Evolutionary conservation across 1,140 invertebrate species (phyloP).

Genomic region (Bicyclus anynana): DNA sequence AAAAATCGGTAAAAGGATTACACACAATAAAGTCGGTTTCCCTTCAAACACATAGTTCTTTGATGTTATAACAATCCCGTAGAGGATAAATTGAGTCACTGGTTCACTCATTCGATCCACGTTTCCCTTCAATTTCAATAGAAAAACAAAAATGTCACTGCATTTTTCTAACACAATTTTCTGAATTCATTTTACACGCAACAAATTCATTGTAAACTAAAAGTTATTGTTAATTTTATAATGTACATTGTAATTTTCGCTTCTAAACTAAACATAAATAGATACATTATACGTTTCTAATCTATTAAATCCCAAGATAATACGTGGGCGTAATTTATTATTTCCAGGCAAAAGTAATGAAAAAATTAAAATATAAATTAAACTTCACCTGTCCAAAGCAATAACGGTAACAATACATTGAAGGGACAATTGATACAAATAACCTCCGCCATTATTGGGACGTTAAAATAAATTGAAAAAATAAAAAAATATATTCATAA

Average conservation of each 20-base stretch:
- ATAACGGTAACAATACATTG: constrained; percentile 1
- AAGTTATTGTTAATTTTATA: too few species aligned
- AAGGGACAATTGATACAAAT: constrained; percentile 46
- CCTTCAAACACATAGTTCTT: constrained; percentile 41
- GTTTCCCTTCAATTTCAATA: constrained; percentile 9
- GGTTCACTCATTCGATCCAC: background rate
- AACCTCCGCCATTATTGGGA: constrained; percentile 52
- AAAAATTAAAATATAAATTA: constrained; percentile 1
- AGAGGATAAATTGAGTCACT: constrained; percentile 3
- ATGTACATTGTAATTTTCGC: too few species aligned
- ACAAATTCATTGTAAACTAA: too few species aligned
- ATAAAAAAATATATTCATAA: constrained; percentile 30
- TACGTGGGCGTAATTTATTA: background rate
- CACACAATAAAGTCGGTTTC: constrained; percentile 54
- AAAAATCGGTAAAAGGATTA: constrained; percentile 13
- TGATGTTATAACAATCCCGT: constrained; percentile 47
- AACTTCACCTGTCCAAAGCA: constrained; percentile 5
- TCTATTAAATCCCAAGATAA: too few species aligned
- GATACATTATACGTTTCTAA: too few species aligned
- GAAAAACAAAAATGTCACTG: constrained; percentile 3
- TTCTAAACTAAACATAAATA: too few species aligned
- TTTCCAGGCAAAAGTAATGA: background rate
- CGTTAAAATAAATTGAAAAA: constrained; percentile 52
- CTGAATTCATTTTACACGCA: too few species aligned
- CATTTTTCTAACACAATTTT: background rate